phyloP scores from a whole-genome alignment of 1,140 invertebrate genomes.

The Papilio machaon region DNA sequence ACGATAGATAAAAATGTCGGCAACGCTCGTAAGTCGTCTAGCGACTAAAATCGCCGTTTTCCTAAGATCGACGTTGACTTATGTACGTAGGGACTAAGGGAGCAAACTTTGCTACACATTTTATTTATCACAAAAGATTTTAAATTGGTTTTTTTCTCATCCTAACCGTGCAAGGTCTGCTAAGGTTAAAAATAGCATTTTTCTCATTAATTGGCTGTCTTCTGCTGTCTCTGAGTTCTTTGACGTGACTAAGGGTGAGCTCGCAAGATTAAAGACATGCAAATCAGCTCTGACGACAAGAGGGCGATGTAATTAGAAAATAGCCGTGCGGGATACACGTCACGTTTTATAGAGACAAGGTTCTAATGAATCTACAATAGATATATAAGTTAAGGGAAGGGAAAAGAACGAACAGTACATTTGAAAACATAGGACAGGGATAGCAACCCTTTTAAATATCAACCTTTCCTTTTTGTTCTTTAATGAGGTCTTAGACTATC shows the following conservation, averaged over 20 bases:
- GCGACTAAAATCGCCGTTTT: too few species aligned
- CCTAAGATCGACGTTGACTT: too few species aligned
- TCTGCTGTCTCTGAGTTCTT: background rate
- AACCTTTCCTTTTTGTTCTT: too few species aligned
- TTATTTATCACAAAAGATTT: background rate
- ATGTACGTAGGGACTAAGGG: background rate
- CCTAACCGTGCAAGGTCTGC: background rate
- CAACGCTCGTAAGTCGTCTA: too few species aligned
- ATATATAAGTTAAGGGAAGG: too few species aligned
- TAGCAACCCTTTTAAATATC: too few species aligned
- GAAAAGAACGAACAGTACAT: too few species aligned
- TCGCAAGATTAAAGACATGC: constrained; percentile 14
- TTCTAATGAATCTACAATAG: background rate
- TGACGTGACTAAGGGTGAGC: background rate
- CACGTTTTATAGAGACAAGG: background rate
- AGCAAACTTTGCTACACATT: background rate
- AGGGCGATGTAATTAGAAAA: constrained; percentile 11
- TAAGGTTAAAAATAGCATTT: constrained; percentile 2
- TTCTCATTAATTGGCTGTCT: constrained; percentile 17
- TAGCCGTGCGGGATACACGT: background rate
- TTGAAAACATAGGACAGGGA: too few species aligned
- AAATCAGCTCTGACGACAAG: constrained; percentile 12
- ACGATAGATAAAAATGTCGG: too few species aligned
- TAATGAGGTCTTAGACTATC: too few species aligned
- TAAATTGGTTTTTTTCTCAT: background rate